Percentiles rank a stretch among this genome's conserved stretches.
phyloP scores from a whole-genome alignment of 2,888 invertebrate genomes.

The Amiota minor region DNA sequence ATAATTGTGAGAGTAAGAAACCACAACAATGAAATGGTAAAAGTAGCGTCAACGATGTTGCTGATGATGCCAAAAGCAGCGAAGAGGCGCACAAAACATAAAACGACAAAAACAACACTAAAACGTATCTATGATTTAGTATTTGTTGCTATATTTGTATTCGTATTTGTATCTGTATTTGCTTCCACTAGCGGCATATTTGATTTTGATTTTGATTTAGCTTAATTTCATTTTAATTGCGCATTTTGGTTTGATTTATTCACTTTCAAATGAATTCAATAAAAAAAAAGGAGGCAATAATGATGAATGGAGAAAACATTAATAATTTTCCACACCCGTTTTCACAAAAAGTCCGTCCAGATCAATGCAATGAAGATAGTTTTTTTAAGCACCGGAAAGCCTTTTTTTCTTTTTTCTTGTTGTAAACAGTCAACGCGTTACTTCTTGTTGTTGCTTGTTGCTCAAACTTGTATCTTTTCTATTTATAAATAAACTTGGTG shows the following conservation, averaged over 20 bases:
- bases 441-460: not conserved
- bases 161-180: not conserved
- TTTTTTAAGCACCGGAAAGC: not conserved
- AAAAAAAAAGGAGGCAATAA: not conserved
- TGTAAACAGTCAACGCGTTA: not conserved
- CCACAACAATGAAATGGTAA: not conserved
- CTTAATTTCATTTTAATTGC: slow-evolving; percentile 24
- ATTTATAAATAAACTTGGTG: slow-evolving; percentile 21
- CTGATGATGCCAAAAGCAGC: not conserved
- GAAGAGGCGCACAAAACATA: slow-evolving; percentile 21
- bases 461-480: slow-evolving; percentile 1
- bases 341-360: slow-evolving; percentile 13
- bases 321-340: slow-evolving; percentile 23
- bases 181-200: slow-evolving; percentile 8
- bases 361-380: not conserved
- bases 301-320: slow-evolving; percentile 7
- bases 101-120: slow-evolving; percentile 12
- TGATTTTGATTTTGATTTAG: not conserved
- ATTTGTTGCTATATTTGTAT: not conserved
- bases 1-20: not conserved
- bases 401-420: not conserved
- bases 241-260: slow-evolving; percentile 17
- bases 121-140: slow-evolving; percentile 15
- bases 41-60: not conserved
- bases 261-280: not conserved